Conservation (phyloP, 2,888 invertebrate species). For the Agonopterix heracliana region DNA sequence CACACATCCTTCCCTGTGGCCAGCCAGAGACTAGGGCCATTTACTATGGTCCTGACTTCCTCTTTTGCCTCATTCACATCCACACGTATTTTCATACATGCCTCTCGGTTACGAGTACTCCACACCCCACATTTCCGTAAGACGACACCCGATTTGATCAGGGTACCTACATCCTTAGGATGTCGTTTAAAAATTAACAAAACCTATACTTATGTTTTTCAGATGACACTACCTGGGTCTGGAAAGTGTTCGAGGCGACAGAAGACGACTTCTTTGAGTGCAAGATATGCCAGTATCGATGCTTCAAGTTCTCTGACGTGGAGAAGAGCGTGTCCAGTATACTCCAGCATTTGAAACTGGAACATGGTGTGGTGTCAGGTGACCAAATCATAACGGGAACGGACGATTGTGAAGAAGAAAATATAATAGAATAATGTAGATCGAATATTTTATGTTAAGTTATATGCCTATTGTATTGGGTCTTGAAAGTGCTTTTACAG, state of each 20-base stretch:
- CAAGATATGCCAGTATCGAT: conserved; percentile 59
- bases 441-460: neutral
- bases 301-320: conserved; percentile 33
- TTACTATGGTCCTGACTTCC: too few relatives aligned
- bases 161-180: too few relatives aligned
- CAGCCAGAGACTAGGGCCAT: too few relatives aligned
- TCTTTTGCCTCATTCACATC: too few relatives aligned
- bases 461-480: too few relatives aligned
- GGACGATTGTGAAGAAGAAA: conserved; percentile 33
- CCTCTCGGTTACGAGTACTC: too few relatives aligned
- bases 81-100: too few relatives aligned
- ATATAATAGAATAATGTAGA: neutral
- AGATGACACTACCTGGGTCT: conserved; percentile 56
- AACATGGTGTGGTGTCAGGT: conserved; percentile 60
- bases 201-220: conserved; percentile 18
- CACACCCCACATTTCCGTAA: too few relatives aligned
- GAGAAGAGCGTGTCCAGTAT: conserved; percentile 41
- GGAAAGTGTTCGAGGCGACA: conserved; percentile 58
- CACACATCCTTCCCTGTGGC: too few relatives aligned
- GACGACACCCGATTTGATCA: too few relatives aligned
- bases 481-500: too few relatives aligned
- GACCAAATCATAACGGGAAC: conserved; percentile 60
- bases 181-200: too few relatives aligned
- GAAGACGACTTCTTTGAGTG: conserved; percentile 50
- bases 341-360: conserved; percentile 45